Evolutionary conservation across 2,888 invertebrate species (phyloP), one percentile per base, ranked within the genome.

Genomic region (Penaeus monodon): DNA sequence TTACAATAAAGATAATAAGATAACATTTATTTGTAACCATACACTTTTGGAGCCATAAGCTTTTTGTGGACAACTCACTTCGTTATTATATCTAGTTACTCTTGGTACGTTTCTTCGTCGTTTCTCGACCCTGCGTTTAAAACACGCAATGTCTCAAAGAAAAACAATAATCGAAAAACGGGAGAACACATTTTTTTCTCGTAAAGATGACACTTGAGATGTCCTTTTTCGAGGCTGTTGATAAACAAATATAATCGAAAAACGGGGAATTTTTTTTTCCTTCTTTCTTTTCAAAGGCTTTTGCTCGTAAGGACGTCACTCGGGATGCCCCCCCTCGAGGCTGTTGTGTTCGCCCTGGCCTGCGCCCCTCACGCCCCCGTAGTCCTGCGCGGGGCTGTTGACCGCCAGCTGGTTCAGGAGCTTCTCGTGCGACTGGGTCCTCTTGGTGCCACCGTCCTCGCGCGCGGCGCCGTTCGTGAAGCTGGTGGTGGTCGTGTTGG

Each of bases 401-500:
- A 24, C 24, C 20, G 38, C 65, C 38, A 44, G 24, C 3, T 44
- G 1, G 49, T 77, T 12, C 73, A 85, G 68, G 20, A 33, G 24
- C 12, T 66, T 65, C 33, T 66, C 79, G 14, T 79, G 57, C 20
- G 33, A 24, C 14, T 66, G 68, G 38, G 82, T n/a, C 17, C 65
- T 70, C 64, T 33, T 70, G 65, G 82, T 3, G 12, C 29, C 57
- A 64, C 79, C 79, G 38, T 87, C 83, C 29, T 44, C 44, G 44
- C 83, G 29, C 22, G 83, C 65, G 73, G 86, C 83, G 20, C 83
- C 83, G 70, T 86, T 86, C 38, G 86, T 82, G 78, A 86, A 86
- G 66, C 76, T 77, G 6, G 84, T 84, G 66, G 65, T 63, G 22
- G 74, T 68, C 27, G 83, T 79, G 78, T 33, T 79, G 44, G 79